Evolutionary conservation across 2,113 vertebrate species (phyloP).

Genomic region (Pseudonaja textilis): DNA sequence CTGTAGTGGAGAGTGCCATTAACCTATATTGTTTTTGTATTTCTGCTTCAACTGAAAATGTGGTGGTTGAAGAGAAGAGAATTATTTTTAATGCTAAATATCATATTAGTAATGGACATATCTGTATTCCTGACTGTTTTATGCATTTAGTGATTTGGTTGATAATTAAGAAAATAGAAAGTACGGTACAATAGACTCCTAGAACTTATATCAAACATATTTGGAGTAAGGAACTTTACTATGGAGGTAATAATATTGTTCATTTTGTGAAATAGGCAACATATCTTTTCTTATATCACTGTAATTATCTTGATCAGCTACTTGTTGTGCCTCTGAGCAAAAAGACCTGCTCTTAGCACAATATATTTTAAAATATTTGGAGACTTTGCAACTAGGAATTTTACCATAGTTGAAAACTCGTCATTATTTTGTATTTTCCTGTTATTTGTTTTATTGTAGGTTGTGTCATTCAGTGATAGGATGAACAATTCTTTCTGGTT

Average conservation of each 20-base stretch:
- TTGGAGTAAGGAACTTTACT: background rate
- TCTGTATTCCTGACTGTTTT: constrained; percentile 29
- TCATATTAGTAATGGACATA: constrained; percentile 13
- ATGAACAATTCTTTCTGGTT: background rate
- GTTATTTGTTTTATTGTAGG: constrained; percentile 20
- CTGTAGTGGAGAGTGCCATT: background rate
- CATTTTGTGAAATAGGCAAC: background rate
- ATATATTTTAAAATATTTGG: constrained; percentile 9
- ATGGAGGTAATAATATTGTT: background rate
- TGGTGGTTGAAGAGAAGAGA: background rate
- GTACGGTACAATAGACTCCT: constrained; percentile 4
- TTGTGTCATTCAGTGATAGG: background rate
- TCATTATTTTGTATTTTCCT: constrained; percentile 32
- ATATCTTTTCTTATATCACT: background rate
- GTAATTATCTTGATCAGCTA: background rate
- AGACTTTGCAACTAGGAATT: background rate
- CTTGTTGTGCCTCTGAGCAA: constrained; percentile 27
- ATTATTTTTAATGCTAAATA: constrained; percentile 29
- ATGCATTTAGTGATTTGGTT: constrained; percentile 21
- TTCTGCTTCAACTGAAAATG: background rate
- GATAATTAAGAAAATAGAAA: constrained; percentile 22
- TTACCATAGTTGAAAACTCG: constrained; percentile 34
- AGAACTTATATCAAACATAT: background rate
- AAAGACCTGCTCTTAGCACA: constrained; percentile 15
- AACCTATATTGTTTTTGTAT: background rate